phyloP scores from a whole-genome alignment of 1,140 invertebrate species.

The Drosophila parvula region DNA sequence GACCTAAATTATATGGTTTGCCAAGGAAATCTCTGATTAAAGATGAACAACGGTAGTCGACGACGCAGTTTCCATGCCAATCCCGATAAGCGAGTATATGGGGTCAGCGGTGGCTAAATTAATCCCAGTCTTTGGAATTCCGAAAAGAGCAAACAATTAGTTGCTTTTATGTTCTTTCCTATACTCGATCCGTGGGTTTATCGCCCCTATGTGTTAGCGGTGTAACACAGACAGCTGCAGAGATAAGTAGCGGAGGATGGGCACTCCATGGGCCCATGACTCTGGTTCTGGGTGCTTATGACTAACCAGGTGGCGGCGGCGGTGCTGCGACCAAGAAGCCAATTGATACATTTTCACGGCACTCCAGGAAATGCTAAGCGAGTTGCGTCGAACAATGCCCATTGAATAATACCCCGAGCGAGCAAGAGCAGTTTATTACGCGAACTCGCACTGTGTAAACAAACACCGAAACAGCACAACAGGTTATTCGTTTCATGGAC shows the following conservation, averaged over 20 bases:
- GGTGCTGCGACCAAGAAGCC: constrained; percentile 18
- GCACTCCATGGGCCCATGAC: not conserved
- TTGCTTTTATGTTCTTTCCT: constrained; percentile 13
- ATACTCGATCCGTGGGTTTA: constrained; percentile 3
- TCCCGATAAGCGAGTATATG: constrained; percentile 30
- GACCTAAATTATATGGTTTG: not conserved
- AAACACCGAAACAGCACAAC: constrained; percentile 69
- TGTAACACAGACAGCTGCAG: constrained; percentile 26
- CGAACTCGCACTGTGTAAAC: constrained; percentile 68
- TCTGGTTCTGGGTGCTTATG: constrained; percentile 47
- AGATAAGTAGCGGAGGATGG: constrained; percentile 58
- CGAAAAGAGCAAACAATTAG: constrained; percentile 15
- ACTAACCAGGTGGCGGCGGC: constrained; percentile 42
- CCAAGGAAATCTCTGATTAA: constrained; percentile 7
- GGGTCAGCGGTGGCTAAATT: constrained; percentile 30
- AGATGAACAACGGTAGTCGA: constrained; percentile 8
- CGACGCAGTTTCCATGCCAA: constrained; percentile 7
- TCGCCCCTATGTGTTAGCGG: constrained; percentile 22
- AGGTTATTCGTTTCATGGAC: constrained; percentile 81
- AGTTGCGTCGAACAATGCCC: constrained; percentile 52
- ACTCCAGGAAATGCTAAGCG: constrained; percentile 60
- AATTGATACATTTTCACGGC: constrained; percentile 52
- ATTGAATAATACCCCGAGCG: constrained; percentile 62
- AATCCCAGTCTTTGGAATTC: constrained; percentile 23
- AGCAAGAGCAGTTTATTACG: constrained; percentile 49